Evolutionary conservation across 2,797 vertebrate genomes (phyloP).

Genomic region (Eulemur albifrons): DNA sequence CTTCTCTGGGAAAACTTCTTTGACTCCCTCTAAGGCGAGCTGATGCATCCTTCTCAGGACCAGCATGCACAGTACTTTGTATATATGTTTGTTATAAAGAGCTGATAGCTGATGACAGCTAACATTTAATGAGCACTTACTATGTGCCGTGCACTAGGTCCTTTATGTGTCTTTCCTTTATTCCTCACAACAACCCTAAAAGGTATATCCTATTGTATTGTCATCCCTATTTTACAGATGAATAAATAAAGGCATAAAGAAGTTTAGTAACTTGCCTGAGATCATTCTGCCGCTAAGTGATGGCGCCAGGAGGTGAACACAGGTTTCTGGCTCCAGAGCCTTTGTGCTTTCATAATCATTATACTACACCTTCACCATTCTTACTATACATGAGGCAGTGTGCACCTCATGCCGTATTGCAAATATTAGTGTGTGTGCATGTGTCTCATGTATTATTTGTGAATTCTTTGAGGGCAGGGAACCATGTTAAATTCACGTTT

Average conservation of each 20-base stretch:
- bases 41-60: not conserved
- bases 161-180: not conserved
- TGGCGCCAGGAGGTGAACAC: not conserved
- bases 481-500: not conserved
- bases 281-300: not conserved
- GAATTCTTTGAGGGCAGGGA: not conserved
- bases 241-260: not conserved
- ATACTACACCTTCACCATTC: accelerated
- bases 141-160: accelerated
- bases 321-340: not conserved
- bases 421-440: not conserved
- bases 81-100: not conserved
- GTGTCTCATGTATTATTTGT: not conserved
- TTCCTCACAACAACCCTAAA: not conserved
- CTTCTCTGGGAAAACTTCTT: not conserved
- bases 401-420: accelerated
- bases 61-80: not conserved
- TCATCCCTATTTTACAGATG: not conserved
- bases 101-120: not conserved
- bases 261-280: not conserved
- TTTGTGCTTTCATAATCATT: not conserved
- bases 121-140: not conserved
- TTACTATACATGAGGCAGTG: not conserved
- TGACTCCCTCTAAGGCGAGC: not conserved
- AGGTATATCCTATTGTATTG: not conserved